Base-by-base conservation (phyloP, 2,113 vertebrate species). In the Gila orcuttii region DNA sequence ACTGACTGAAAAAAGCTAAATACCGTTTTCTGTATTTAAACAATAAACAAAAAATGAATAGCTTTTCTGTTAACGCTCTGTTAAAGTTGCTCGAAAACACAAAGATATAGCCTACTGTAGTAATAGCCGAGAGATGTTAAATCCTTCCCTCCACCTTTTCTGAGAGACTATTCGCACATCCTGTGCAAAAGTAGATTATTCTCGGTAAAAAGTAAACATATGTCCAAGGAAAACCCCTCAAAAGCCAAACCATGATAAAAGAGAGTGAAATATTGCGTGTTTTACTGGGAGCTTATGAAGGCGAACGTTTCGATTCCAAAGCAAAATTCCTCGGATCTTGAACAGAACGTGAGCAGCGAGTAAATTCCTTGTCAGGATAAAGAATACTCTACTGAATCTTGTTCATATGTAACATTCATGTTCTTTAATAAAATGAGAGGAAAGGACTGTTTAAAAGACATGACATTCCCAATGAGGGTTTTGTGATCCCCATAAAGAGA, bases 331-430 rank as follows among this genome's bases (percentile, higher is more conserved):
- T 94, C 92, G 93, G 94, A 93, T 94, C 93, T 92, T 91, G 90
- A 91, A 92, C 83, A 91, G 91, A 92, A 95, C 95, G 95, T 95
- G 95, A 95, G 94, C 74, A 89, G 94, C 94, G 94, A 95, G 95
- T 95, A 83, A 95, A 95, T 91, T 33, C 90, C 86, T 90, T 85
- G 79, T 68, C 36, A 83, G 89, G 87, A 93, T 92, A 93, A 94
- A 93, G 86, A 88, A 91, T 11, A 68, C 45, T 10, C 8, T 86
- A 81, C 89, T 87, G 89, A 90, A 90, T 80, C 86, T 79, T 64
- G 42, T 64, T 80, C n/a, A 42, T 36, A 25, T 25, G 25, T 4
- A 23, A 17, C 12, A 25, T 47, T 8, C 7, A 13, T n/a, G 45
- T 17, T 17, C 73, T 75, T 25, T 75, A 28, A 25, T 73, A 28